Evolutionary conservation across 1,140 invertebrate species (phyloP).

Genomic region (Bombus fervidus): DNA sequence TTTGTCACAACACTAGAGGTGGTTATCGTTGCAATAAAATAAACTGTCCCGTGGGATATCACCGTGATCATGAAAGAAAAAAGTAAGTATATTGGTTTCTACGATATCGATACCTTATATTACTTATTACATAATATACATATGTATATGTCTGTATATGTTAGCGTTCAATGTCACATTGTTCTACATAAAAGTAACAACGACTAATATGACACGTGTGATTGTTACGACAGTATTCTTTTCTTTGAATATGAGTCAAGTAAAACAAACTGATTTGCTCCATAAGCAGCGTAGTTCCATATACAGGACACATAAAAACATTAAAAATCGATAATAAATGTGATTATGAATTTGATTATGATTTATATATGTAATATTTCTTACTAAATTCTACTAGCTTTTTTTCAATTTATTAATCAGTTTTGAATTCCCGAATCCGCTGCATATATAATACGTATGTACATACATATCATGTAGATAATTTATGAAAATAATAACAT

Average conservation of each 20-base stretch:
- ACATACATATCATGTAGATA: too few relatives aligned
- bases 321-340: too few relatives aligned
- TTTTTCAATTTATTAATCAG: too few relatives aligned
- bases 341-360: too few relatives aligned
- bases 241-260: neutral
- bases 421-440: too few relatives aligned
- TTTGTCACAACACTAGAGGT: constrained; percentile 96
- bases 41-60: constrained; percentile 92
- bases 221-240: neutral
- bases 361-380: neutral
- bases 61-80: constrained; percentile 87
- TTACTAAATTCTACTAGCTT: too few relatives aligned
- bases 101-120: neutral
- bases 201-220: neutral
- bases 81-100: constrained; percentile 84
- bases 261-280: neutral
- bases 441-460: too few relatives aligned
- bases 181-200: neutral
- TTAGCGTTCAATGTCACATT: too few relatives aligned
- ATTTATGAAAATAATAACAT: neutral
- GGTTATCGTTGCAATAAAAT: constrained; percentile 93
- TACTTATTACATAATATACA: too few relatives aligned
- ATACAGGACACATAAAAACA: too few relatives aligned
- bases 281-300: neutral
- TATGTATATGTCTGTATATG: too few relatives aligned